Percentiles rank a stretch among this genome's conserved stretches.
Evolutionary conservation across 1,140 invertebrate genomes (phyloP).

Genomic region (Platyura marginata): DNA sequence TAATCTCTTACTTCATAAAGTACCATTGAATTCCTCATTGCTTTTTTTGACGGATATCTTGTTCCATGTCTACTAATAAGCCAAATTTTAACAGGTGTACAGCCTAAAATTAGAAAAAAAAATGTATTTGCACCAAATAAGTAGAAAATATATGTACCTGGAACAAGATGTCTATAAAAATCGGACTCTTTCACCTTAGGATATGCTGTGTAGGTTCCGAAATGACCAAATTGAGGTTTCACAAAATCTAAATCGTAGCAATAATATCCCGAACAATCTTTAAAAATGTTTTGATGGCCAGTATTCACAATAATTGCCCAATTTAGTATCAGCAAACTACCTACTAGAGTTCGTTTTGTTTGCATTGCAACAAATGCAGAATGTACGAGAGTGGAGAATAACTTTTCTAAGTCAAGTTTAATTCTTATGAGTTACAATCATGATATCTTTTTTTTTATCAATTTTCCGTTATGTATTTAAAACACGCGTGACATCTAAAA

Average conservation of each 20-base stretch:
- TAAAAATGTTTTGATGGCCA: no score
- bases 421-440: no score
- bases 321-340: no score
- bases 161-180: constrained; percentile 26
- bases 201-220: constrained; percentile 43
- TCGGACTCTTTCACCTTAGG: constrained; percentile 32
- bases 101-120: constrained; percentile 25
- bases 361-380: no score
- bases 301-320: no score
- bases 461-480: no score
- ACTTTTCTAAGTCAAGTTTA: no score
- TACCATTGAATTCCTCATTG: constrained; percentile 28
- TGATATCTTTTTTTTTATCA: no score
- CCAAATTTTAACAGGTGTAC: constrained; percentile 40
- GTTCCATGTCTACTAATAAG: constrained; percentile 40
- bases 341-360: no score
- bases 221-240: constrained; percentile 32
- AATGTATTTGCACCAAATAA: neutral
- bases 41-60: constrained; percentile 30
- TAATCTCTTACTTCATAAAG: constrained; percentile 24
- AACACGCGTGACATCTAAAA: no score
- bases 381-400: no score
- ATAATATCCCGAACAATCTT: neutral
- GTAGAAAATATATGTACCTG: no score
- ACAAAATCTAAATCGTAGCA: constrained; percentile 24